Evolutionary conservation across 2,888 invertebrate genomes (phyloP).

Genomic region (Nomada ferruginata): DNA sequence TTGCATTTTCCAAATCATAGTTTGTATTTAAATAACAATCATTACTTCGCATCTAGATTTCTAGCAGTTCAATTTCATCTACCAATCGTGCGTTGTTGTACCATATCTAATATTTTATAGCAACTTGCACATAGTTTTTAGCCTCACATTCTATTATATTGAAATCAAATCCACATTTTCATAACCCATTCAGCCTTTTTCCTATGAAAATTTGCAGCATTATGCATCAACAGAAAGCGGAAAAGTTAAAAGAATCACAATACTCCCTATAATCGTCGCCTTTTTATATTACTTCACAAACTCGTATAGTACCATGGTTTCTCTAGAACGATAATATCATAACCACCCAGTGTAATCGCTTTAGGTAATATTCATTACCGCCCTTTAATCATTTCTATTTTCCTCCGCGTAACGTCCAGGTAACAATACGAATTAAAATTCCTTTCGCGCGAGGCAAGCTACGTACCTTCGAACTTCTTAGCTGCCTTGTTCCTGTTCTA

Average conservation of each 20-base stretch:
- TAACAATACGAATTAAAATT: slow-evolving; percentile 36
- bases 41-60: too few relatives aligned
- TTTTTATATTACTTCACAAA: neutral
- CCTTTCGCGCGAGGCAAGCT: slow-evolving; percentile 16
- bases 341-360: neutral
- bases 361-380: neutral
- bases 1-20: neutral
- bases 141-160: neutral
- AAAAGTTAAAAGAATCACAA: neutral
- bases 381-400: slow-evolving; percentile 1
- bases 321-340: neutral
- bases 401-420: neutral
- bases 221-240: neutral
- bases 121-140: too few relatives aligned
- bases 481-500: slow-evolving; percentile 23
- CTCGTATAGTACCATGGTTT: neutral
- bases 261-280: neutral
- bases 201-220: too few relatives aligned
- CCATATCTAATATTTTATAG: too few relatives aligned
- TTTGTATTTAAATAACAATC: neutral
- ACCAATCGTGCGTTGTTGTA: too few relatives aligned
- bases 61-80: too few relatives aligned
- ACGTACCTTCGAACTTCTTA: slow-evolving; percentile 17
- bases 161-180: neutral
- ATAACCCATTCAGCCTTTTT: too few relatives aligned